These are phyloP conservation scores for Bostrychus sinensis DNA, from an alignment of 2,113 vertebrate species.

Conservation along the genomic window DNA sequence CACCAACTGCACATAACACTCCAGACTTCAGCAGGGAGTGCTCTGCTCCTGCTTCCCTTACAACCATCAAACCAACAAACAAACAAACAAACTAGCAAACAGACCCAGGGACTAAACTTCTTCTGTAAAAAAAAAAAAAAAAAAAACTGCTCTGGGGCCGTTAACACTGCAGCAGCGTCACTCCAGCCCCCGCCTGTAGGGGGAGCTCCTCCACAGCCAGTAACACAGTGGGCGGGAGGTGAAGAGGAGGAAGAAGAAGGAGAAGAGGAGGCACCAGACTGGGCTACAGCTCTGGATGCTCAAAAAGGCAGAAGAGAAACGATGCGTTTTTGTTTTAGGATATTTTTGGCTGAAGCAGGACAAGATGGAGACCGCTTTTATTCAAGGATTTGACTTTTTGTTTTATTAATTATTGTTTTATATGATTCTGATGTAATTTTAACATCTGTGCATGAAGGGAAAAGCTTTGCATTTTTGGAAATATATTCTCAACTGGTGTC, in stretches of 20 bases:
- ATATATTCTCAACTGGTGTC: no score
- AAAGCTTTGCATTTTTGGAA: neutral
- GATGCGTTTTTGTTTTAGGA: neutral
- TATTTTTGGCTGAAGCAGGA: neutral
- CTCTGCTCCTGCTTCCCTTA: conserved; percentile 45
- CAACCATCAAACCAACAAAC: neutral
- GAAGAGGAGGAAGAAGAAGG: neutral
- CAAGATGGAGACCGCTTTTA: neutral
- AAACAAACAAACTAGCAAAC: neutral
- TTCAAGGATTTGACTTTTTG: neutral
- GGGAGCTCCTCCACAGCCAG: neutral
- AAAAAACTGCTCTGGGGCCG: neutral
- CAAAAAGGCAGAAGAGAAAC: neutral
- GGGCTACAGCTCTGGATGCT: no score
- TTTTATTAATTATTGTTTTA: neutral
- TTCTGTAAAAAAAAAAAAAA: neutral
- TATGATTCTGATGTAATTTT: neutral
- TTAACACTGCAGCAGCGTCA: neutral
- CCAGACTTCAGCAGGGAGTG: conserved; percentile 81
- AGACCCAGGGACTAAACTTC: neutral
- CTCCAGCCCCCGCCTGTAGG: neutral
- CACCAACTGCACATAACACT: conserved; percentile 73
- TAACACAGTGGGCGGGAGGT: neutral
- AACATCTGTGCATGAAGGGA: neutral
- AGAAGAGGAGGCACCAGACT: neutral